Evolutionary conservation across 2,888 invertebrate genomes (phyloP).

Genomic region (Drosophila nr. perissopoda): DNA sequence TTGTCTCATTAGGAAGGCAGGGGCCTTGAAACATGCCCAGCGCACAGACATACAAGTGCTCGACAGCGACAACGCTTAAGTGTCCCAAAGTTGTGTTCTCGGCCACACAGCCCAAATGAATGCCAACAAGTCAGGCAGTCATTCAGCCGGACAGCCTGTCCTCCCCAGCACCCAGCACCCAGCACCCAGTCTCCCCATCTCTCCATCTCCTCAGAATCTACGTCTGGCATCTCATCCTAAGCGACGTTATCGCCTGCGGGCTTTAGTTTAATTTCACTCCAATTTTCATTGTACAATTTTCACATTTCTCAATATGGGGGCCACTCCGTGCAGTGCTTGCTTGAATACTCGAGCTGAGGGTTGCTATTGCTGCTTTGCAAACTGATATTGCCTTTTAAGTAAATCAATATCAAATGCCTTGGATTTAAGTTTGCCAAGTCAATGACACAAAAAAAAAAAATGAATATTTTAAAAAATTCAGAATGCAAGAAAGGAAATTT

Average conservation of each 20-base stretch:
- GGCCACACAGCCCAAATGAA: constrained; percentile 66
- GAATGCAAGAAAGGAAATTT: constrained; percentile 22
- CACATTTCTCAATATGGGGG: constrained; percentile 69
- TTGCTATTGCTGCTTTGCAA: constrained; percentile 58
- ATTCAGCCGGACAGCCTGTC: constrained; percentile 42
- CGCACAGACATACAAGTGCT: constrained; percentile 39
- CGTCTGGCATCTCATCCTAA: constrained; percentile 24
- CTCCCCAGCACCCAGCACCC: not conserved
- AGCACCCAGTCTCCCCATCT: constrained; percentile 4
- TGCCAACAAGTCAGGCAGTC: constrained; percentile 71
- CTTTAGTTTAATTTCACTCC: constrained; percentile 77
- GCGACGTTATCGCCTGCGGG: constrained; percentile 65
- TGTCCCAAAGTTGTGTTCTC: constrained; percentile 71
- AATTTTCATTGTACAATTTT: constrained; percentile 79
- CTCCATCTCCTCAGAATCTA: not conserved
- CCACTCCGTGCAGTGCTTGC: not conserved
- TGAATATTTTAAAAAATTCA: constrained; percentile 15
- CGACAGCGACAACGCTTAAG: constrained; percentile 66
- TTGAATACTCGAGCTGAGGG: constrained; percentile 48
- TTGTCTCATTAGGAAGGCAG: constrained; percentile 72
- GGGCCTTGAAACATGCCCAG: constrained; percentile 45
- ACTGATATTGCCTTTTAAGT: constrained; percentile 78
- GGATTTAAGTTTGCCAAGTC: constrained; percentile 75
- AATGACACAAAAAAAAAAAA: constrained; percentile 24
- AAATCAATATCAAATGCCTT: constrained; percentile 75